These are phyloP conservation scores for Platysteira castanea DNA, from an alignment of 2,113 vertebrate species.

Conservation along the genomic window DNA sequence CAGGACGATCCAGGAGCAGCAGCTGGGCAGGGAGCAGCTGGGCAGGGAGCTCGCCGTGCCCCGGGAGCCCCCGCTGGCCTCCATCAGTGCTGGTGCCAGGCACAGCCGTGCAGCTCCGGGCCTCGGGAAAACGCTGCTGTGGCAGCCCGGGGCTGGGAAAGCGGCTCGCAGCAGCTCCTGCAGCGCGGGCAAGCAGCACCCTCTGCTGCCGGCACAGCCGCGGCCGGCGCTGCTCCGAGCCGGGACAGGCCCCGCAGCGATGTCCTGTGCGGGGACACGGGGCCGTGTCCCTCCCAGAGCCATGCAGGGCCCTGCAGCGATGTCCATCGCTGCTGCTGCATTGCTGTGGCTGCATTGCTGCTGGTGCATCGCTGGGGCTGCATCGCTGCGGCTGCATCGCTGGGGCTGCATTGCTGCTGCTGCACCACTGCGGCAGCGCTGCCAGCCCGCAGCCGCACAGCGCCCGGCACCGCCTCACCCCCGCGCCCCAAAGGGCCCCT, in stretches of 20 bases:
- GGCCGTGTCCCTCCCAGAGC: too few species aligned
- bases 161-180: not conserved
- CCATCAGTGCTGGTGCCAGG: not conserved
- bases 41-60: not conserved
- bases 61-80: accelerated
- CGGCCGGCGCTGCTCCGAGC: not conserved
- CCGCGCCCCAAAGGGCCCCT: too few species aligned
- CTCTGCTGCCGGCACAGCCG: slow-evolving; percentile 21
- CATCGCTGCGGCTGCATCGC: too few species aligned
- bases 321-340: too few species aligned
- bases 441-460: too few species aligned
- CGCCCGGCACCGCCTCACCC: too few species aligned
- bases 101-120: accelerated
- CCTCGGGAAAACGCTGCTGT: not conserved
- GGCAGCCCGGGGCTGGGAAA: not conserved
- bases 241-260: not conserved
- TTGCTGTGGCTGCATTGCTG: too few species aligned
- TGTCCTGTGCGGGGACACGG: too few species aligned
- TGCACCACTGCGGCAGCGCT: too few species aligned
- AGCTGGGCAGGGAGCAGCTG: not conserved
- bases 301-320: too few species aligned
- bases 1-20: not conserved
- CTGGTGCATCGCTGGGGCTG: too few species aligned
- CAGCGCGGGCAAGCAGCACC: slow-evolving; percentile 18
- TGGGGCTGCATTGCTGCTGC: too few species aligned